These are phyloP conservation scores for Crocidura indochinensis DNA, from an alignment of 2,797 vertebrate species.

Conservation along the genomic window DNA sequence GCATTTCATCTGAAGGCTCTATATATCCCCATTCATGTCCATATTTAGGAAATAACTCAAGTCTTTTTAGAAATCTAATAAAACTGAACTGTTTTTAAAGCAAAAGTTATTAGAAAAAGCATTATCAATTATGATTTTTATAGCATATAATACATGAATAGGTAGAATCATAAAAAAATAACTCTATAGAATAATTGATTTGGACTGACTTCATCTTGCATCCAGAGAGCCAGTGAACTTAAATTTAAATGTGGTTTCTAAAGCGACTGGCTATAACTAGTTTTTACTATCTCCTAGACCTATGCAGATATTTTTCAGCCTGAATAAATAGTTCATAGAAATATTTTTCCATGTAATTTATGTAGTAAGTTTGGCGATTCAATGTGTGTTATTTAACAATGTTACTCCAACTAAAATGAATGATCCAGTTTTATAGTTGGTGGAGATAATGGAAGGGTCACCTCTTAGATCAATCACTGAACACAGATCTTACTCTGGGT, in stretches of 20 bases:
- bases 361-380: conserved; percentile 78
- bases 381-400: conserved; percentile 79
- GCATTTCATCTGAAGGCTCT: conserved; percentile 70
- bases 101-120: conserved; percentile 67
- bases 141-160: conserved; percentile 65
- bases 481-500: conserved; percentile 60
- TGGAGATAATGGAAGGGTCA: conserved; percentile 76
- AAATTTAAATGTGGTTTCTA: conserved; percentile 53
- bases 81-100: conserved; percentile 74
- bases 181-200: conserved; percentile 39
- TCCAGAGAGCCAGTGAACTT: conserved; percentile 65
- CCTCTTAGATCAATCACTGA: conserved; percentile 80
- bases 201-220: conserved; percentile 60
- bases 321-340: conserved; percentile 72
- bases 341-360: conserved; percentile 73
- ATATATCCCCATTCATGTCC: not conserved
- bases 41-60: conserved; percentile 74
- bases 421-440: conserved; percentile 67
- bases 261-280: conserved; percentile 69
- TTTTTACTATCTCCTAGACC: conserved; percentile 37
- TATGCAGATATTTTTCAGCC: conserved; percentile 71
- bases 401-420: conserved; percentile 81
- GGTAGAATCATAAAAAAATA: conserved; percentile 60
- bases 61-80: conserved; percentile 56
- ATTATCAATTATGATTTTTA: conserved; percentile 72